phyloP scores from a whole-genome alignment of 2,797 vertebrate genomes.

The Helarctos malayanus region DNA sequence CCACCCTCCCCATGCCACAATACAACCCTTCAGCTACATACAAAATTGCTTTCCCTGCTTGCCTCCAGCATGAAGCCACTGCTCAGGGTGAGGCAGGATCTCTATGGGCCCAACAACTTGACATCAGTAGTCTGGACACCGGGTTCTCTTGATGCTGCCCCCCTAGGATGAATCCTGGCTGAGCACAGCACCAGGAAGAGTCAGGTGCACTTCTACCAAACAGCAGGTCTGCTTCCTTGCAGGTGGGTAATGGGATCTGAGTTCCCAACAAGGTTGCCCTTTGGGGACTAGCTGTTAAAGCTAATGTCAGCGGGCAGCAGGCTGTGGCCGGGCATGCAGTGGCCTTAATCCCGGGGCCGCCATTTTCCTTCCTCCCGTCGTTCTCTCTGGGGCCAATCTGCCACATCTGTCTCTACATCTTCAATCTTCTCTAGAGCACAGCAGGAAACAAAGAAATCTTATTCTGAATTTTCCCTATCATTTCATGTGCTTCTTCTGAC shows the following conservation, averaged over 20 bases:
- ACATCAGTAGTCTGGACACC: fast-evolving
- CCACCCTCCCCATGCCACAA: fast-evolving
- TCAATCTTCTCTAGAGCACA: neutral
- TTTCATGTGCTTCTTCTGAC: neutral
- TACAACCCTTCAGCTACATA: fast-evolving
- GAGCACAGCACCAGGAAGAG: neutral
- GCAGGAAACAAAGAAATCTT: neutral
- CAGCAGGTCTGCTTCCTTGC: neutral
- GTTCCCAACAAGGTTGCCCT: neutral
- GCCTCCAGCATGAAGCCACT: neutral
- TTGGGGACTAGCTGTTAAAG: neutral
- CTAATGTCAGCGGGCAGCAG: neutral
- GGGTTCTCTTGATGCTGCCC: neutral
- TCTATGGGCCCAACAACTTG: fast-evolving
- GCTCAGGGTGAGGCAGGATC: fast-evolving
- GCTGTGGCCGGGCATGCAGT: fast-evolving
- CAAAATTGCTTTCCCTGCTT: neutral
- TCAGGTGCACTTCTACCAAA: fast-evolving
- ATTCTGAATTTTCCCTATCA: neutral
- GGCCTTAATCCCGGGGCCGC: neutral
- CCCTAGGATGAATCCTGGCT: neutral
- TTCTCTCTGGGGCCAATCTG: neutral
- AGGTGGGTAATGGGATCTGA: fast-evolving
- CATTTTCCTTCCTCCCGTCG: neutral
- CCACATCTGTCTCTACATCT: neutral